These are phyloP conservation scores for Climacteris rufus DNA, from an alignment of 2,113 vertebrate species.

Conservation along the genomic window DNA sequence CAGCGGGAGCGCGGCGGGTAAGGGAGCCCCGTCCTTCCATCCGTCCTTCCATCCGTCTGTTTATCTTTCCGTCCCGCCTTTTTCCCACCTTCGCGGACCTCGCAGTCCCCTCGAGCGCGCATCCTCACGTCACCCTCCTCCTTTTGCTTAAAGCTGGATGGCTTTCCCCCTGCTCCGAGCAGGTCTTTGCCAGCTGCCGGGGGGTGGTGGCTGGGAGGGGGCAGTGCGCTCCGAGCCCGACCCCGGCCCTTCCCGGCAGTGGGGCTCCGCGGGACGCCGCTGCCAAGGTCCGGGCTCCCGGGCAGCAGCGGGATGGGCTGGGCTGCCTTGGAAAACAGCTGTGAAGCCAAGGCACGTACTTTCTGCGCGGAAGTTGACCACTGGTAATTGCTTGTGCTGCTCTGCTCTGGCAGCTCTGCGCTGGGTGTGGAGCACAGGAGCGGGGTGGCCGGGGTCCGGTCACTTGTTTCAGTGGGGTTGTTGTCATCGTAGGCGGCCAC, in stretches of 20 bases:
- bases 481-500: accelerated
- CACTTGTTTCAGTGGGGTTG: background rate
- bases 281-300: background rate
- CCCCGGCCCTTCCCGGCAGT: background rate
- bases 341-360: background rate
- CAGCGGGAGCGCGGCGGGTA: background rate
- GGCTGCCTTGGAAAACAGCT: background rate
- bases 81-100: no score
- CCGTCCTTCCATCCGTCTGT: accelerated
- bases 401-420: background rate
- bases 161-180: background rate
- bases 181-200: accelerated
- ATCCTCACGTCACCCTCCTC: background rate
- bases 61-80: accelerated
- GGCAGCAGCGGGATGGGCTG: background rate
- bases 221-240: accelerated
- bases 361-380: background rate
- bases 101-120: background rate
- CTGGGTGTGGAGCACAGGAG: background rate
- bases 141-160: accelerated
- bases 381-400: background rate
- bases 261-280: background rate
- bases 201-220: background rate
- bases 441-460: background rate
- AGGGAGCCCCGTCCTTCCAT: accelerated